Percentiles rank a stretch among this genome's conserved stretches.
phyloP scores from a whole-genome alignment of 1,140 invertebrate species.

The Pogonognathellus flavescens region DNA sequence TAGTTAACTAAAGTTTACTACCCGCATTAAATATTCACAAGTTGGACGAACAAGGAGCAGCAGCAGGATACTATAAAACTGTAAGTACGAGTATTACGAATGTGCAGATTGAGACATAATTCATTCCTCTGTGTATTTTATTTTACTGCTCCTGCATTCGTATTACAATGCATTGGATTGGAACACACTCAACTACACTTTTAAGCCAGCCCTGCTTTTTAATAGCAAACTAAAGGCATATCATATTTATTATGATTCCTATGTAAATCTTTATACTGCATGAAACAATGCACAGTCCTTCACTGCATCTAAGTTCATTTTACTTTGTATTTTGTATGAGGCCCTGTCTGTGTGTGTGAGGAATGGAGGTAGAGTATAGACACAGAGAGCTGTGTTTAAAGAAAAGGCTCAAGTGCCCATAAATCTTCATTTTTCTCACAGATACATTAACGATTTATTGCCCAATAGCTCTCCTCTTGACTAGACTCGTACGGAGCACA shows the following conservation, averaged over 20 bases:
- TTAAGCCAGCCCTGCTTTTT: not conserved
- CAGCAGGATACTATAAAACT: slow-evolving; percentile 21
- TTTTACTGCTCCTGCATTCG: not conserved
- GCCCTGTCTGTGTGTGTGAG: not conserved
- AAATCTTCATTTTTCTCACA: slow-evolving; percentile 54
- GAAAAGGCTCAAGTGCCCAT: slow-evolving; percentile 11
- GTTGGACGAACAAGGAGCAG: not conserved
- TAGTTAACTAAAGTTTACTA: slow-evolving; percentile 36
- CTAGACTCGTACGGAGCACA: not conserved
- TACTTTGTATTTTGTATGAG: not conserved
- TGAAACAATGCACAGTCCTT: slow-evolving; percentile 32
- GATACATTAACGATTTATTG: slow-evolving; percentile 44
- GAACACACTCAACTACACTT: not conserved
- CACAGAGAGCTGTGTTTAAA: not conserved
- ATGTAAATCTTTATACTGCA: too few relatives aligned
- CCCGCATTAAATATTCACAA: slow-evolving; percentile 49
- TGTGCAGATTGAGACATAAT: slow-evolving; percentile 53
- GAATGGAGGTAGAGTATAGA: not conserved
- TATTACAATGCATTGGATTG: not conserved
- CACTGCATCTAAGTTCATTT: too few relatives aligned
- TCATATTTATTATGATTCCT: too few relatives aligned
- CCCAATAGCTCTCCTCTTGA: slow-evolving; percentile 23
- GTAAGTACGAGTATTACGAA: slow-evolving; percentile 15
- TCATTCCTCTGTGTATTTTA: slow-evolving; percentile 15
- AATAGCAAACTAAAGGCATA: not conserved